phyloP scores from a whole-genome alignment of 2,113 vertebrate species.

The Cyprichromis sp. region DNA sequence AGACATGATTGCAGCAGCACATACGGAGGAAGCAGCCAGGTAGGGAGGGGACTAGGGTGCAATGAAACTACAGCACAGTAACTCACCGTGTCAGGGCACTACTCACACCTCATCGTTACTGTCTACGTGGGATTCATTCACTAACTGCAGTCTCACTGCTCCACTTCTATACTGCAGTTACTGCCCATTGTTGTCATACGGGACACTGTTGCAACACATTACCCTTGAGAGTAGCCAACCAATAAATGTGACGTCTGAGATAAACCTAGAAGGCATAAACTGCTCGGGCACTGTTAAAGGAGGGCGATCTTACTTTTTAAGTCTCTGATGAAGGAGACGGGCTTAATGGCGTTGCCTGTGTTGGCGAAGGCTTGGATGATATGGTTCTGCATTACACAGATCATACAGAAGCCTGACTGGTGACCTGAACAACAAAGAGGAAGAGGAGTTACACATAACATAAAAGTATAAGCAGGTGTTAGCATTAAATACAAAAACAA shows the following conservation, averaged over 20 bases:
- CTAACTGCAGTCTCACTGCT: neutral
- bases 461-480: neutral
- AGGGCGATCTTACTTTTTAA: constrained; percentile 85
- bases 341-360: constrained; percentile 90
- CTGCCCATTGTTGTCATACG: neutral
- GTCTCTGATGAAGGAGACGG: constrained; percentile 86
- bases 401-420: constrained; percentile 92
- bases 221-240: neutral
- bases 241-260: neutral
- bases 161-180: constrained; percentile 21
- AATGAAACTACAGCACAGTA: constrained; percentile 15
- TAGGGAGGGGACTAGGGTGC: neutral
- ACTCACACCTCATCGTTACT: neutral
- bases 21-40: constrained; percentile 3
- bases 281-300: neutral
- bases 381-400: constrained; percentile 96
- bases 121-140: constrained; percentile 11
- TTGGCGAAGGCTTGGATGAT: constrained; percentile 90
- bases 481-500: neutral
- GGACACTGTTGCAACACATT: neutral
- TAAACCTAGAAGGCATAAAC: neutral
- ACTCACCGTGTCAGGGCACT: constrained; percentile 9
- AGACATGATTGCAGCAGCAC: constrained; percentile 47
- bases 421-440: constrained; percentile 72
- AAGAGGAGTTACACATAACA: neutral